Percentiles rank a stretch among this genome's conserved stretches.
These are phyloP conservation scores for Celastrina argiolus DNA, from an alignment of 2,888 invertebrate genomes.

Conservation along the genomic window DNA sequence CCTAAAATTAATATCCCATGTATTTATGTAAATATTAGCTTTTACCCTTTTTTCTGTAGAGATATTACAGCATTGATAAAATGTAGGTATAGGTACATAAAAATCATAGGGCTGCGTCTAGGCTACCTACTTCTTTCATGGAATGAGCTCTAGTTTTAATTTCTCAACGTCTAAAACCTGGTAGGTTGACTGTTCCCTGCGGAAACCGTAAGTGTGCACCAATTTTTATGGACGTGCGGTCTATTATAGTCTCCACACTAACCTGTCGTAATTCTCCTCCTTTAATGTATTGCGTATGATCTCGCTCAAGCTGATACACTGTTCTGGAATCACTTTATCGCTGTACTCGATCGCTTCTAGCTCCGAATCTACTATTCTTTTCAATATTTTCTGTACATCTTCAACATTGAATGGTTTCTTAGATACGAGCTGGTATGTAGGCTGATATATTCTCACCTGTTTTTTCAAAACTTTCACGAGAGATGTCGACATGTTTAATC, in stretches of 20 bases:
- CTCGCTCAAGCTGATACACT: slow-evolving; percentile 77
- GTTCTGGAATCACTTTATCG: slow-evolving; percentile 77
- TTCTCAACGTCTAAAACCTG: too few relatives aligned
- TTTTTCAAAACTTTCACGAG: slow-evolving; percentile 46
- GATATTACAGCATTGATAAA: too few relatives aligned
- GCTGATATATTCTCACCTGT: slow-evolving; percentile 75
- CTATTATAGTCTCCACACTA: slow-evolving; percentile 15
- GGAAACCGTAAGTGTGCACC: too few relatives aligned
- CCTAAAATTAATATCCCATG: too few relatives aligned
- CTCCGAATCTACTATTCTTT: slow-evolving; percentile 76
- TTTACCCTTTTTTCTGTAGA: too few relatives aligned
- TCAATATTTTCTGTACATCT: slow-evolving; percentile 78
- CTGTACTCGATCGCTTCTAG: slow-evolving; percentile 80
- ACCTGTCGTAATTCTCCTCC: slow-evolving; percentile 83
- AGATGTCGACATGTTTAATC: slow-evolving; percentile 55
- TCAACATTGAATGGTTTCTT: slow-evolving; percentile 80
- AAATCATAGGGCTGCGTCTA: too few relatives aligned
- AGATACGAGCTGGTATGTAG: slow-evolving; percentile 81
- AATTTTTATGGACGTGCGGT: too few relatives aligned
- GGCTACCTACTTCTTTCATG: too few relatives aligned
- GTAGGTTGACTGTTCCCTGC: too few relatives aligned
- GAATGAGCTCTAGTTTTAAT: too few relatives aligned
- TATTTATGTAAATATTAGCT: too few relatives aligned
- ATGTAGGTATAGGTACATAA: too few relatives aligned
- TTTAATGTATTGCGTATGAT: slow-evolving; percentile 80